phyloP scores from a whole-genome alignment of 2,113 vertebrate species.

The Emydocephalus ijimae region DNA sequence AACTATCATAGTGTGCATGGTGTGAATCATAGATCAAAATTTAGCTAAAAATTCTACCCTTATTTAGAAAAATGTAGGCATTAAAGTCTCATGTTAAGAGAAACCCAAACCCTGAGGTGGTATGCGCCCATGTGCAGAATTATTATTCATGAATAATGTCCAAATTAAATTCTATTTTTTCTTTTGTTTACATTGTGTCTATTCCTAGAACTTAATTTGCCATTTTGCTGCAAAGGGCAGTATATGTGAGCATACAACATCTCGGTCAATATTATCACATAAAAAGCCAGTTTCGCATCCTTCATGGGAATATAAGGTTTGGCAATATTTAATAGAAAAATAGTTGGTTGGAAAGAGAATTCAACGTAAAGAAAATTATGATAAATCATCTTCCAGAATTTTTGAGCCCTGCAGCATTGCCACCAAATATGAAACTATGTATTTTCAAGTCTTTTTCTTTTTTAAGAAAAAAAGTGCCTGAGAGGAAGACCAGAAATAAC shows the following conservation, averaged over 20 bases:
- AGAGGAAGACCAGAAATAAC: background rate
- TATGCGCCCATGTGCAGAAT: background rate
- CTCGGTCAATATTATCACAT: background rate
- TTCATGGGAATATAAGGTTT: background rate
- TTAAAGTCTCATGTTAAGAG: background rate
- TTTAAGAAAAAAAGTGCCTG: background rate
- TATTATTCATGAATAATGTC: background rate
- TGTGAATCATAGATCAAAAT: background rate
- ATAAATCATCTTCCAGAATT: background rate
- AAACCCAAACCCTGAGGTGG: background rate
- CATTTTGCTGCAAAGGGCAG: background rate
- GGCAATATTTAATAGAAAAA: background rate
- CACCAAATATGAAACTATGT: background rate
- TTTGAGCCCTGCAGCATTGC: background rate
- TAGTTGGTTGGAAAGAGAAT: background rate
- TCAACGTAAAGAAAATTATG: background rate
- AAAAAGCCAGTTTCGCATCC: background rate
- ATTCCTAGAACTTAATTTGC: background rate
- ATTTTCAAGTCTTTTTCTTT: background rate
- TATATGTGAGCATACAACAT: background rate
- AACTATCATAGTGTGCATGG: background rate
- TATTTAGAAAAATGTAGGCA: background rate
- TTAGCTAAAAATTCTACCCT: background rate
- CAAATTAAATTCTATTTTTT: background rate
- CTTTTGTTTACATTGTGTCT: background rate